phyloP scores from a whole-genome alignment of 1,140 invertebrate genomes.

The Drosophila pachea region DNA sequence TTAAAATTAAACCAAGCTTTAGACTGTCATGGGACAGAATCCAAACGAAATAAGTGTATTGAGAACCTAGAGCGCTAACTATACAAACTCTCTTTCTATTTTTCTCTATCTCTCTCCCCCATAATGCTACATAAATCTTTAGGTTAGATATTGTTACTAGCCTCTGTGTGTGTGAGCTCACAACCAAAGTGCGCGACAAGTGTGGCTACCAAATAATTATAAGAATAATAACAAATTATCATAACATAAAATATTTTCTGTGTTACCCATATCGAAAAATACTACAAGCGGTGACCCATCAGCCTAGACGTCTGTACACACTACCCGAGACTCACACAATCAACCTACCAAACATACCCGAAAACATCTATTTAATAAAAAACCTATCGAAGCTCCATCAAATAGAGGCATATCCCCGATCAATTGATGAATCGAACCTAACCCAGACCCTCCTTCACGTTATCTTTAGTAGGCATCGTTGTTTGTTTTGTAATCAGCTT shows the following conservation, averaged over 20 bases:
- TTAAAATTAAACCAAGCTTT: slow-evolving; percentile 48
- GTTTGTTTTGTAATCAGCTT: slow-evolving; percentile 47
- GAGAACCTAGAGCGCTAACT: slow-evolving; percentile 61
- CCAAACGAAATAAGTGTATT: slow-evolving; percentile 26
- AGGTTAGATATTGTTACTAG: slow-evolving; percentile 76
- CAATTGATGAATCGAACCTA: neutral
- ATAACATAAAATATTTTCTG: slow-evolving; percentile 19
- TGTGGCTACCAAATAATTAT: slow-evolving; percentile 32
- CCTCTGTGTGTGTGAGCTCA: slow-evolving; percentile 31
- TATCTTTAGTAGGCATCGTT: slow-evolving; percentile 67
- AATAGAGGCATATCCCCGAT: slow-evolving; percentile 15
- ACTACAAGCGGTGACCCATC: slow-evolving; percentile 28
- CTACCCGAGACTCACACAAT: slow-evolving; percentile 27
- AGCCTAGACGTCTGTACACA: slow-evolving; percentile 32
- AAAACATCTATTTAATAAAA: slow-evolving; percentile 17
- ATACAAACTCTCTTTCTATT: slow-evolving; percentile 72
- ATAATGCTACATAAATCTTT: slow-evolving; percentile 67
- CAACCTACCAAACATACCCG: slow-evolving; percentile 35
- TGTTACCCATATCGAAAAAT: slow-evolving; percentile 27
- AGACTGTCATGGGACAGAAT: slow-evolving; percentile 45
- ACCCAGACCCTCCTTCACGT: slow-evolving; percentile 27
- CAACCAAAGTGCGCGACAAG: slow-evolving; percentile 37
- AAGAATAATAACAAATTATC: slow-evolving; percentile 20
- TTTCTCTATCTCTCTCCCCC: slow-evolving; percentile 65
- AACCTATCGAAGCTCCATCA: slow-evolving; percentile 5